These are phyloP conservation scores for Pelecanus crispus DNA, from an alignment of 2,113 vertebrate species.

Conservation along the genomic window DNA sequence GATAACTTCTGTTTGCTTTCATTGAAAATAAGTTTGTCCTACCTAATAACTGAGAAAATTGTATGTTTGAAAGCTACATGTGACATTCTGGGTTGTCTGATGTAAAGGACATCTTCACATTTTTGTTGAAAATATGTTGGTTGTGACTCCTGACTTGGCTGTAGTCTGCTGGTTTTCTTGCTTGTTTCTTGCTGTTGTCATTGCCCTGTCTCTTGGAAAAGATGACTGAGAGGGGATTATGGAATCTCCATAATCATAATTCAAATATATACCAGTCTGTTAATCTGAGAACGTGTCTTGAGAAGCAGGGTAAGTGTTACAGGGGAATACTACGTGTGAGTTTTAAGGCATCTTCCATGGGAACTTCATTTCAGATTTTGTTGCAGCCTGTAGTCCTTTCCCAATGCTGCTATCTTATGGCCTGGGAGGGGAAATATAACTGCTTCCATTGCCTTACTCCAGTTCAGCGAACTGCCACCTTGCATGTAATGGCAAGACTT, in stretches of 20 bases:
- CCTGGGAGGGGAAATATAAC: not conserved
- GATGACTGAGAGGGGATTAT: not conserved
- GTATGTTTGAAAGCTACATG: not conserved
- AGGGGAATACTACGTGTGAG: not conserved
- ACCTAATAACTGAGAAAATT: not conserved
- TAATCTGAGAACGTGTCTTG: conserved; percentile 8
- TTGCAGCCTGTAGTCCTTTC: not conserved
- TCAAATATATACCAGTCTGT: not conserved
- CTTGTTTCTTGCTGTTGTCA: not conserved
- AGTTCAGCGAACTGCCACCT: not conserved
- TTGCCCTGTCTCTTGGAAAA: not conserved
- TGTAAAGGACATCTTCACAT: not conserved
- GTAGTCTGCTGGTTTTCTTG: not conserved
- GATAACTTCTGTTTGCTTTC: not conserved
- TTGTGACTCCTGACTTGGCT: not conserved
- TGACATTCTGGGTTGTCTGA: not conserved
- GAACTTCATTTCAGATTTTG: not conserved
- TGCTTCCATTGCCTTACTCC: not conserved
- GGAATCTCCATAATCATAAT: conserved; percentile 12
- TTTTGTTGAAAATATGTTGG: not conserved
- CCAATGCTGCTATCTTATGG: not conserved
- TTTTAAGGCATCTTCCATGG: not conserved
- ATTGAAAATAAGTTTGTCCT: not conserved
- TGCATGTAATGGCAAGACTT: not conserved
- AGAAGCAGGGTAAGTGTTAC: conserved; percentile 31